These are phyloP conservation scores for Cacoxenus indagator DNA, from an alignment of 2,888 invertebrate species.

Conservation along the genomic window DNA sequence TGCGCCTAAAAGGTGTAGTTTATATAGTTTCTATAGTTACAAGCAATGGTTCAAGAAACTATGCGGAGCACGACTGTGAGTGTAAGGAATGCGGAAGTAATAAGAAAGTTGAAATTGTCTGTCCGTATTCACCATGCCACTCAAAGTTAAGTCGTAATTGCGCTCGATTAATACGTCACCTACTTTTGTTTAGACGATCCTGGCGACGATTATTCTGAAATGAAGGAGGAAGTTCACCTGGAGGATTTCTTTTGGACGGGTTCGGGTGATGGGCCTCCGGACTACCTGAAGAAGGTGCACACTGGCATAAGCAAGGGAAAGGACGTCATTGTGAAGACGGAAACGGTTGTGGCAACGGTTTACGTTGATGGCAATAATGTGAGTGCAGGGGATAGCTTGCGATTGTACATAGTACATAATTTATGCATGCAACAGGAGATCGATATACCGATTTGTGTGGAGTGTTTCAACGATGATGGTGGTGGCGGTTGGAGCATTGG, in stretches of 20 bases:
- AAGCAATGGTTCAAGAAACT: slow-evolving; percentile 54
- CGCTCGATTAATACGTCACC: too few species aligned
- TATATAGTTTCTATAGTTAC: slow-evolving; percentile 58
- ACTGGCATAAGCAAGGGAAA: slow-evolving; percentile 73
- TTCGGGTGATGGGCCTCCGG: slow-evolving; percentile 83
- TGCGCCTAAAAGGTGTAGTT: slow-evolving; percentile 18
- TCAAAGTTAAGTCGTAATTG: not conserved
- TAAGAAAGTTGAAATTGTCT: slow-evolving; percentile 16
- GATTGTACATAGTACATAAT: not conserved
- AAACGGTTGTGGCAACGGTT: slow-evolving; percentile 80
- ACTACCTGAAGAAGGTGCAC: slow-evolving; percentile 69
- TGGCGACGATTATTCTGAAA: slow-evolving; percentile 63
- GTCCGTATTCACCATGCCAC: not conserved
- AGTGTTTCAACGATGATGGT: slow-evolving; percentile 63
- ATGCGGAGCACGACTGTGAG: slow-evolving; percentile 30
- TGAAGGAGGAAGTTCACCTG: slow-evolving; percentile 71
- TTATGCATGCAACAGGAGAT: slow-evolving; percentile 55
- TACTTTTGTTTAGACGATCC: slow-evolving; percentile 53
- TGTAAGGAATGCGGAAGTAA: slow-evolving; percentile 8
- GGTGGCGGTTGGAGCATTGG: slow-evolving; percentile 59
- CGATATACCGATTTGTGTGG: slow-evolving; percentile 68
- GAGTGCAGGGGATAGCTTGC: slow-evolving; percentile 33
- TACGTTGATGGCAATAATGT: slow-evolving; percentile 74
- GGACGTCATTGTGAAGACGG: slow-evolving; percentile 76
- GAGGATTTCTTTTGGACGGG: slow-evolving; percentile 94